phyloP scores from a whole-genome alignment of 2,797 vertebrate genomes.

The Notolabrus celidotus region DNA sequence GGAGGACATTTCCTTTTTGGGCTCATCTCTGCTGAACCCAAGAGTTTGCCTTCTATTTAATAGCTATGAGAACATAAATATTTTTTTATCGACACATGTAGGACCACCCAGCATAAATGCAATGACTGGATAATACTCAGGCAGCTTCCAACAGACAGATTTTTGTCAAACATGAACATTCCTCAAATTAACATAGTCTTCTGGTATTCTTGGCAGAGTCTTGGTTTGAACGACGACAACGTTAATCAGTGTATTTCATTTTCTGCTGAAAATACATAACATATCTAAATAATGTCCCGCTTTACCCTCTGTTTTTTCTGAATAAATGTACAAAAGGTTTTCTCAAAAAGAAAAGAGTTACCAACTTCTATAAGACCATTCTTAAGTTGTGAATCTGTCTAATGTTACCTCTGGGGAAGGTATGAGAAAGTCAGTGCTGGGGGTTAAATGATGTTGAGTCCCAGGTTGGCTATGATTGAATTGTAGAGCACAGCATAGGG shows the following conservation, averaged over 20 bases:
- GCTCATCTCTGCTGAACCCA: slow-evolving; percentile 23
- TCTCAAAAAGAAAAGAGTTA: too few relatives aligned
- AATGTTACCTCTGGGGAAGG: slow-evolving; percentile 46
- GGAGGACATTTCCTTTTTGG: slow-evolving; percentile 33
- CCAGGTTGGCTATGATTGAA: slow-evolving; percentile 54
- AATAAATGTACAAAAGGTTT: too few relatives aligned
- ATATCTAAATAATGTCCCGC: too few relatives aligned
- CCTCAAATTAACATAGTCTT: slow-evolving; percentile 22
- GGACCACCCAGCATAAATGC: slow-evolving; percentile 26
- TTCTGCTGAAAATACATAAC: too few relatives aligned
- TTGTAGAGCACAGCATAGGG: slow-evolving; percentile 67
- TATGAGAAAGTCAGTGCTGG: slow-evolving; percentile 32
- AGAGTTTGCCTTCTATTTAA: slow-evolving; percentile 28
- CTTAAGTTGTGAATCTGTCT: too few relatives aligned
- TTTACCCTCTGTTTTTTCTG: too few relatives aligned
- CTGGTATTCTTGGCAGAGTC: slow-evolving; percentile 11
- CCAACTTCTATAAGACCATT: too few relatives aligned
- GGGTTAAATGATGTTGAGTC: slow-evolving; percentile 54
- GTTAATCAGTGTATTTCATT: too few relatives aligned
- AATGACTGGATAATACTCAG: too few relatives aligned
- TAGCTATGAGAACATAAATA: slow-evolving; percentile 37
- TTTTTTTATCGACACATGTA: slow-evolving; percentile 38
- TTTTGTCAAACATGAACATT: slow-evolving; percentile 33
- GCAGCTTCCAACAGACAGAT: slow-evolving; percentile 28
- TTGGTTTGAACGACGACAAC: too few relatives aligned